Base-by-base conservation (phyloP, 2,888 invertebrate species). In the Halocaridina rubra region DNA sequence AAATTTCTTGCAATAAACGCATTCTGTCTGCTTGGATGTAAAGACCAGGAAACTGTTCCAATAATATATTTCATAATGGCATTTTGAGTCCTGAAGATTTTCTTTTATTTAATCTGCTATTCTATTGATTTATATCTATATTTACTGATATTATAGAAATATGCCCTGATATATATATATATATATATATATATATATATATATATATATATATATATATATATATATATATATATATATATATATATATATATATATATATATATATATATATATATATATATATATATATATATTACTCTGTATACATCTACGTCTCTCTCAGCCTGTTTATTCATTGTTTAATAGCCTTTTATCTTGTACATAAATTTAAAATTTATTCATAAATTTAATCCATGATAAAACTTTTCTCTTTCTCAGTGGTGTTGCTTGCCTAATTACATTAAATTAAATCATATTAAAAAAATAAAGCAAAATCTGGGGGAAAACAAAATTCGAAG, bases 211-310 rank as follows among this genome's bases (percentile, higher is more conserved):
- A 39, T 74, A 19, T 74, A 8, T 46, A 24, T 74, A 24, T 72
- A 69, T 29, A n/a, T 74, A 27, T 74, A 27, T 46, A 24, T 74
- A 27, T 24, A 46, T 39, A n/a, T n/a, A 33, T 72, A n/a, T 72
- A 72, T 32, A 30, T 39, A 33, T 33, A 10, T 72, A 33, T 33
- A 39, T 72, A 32, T 33, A 39, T 72, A n/a, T 72, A 22, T n/a
- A 72, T 69, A 32, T 33, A 22, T 74, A 22, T 39, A 39, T 39
- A 74, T 46, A 46, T 74, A 24, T 46, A 24, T 27, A 24, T 46
- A n/a, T 46, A 74, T 74, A 19, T 46, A 74, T 74, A 46, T 74
- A 46, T 74, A 74, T 46, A 74, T 74, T n/a, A n/a, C n/a, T n/a
- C n/a, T n/a, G n/a, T n/a, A n/a, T n/a, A n/a, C n/a, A n/a, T 30